phyloP scores from a whole-genome alignment of 1,140 invertebrate species.

The Lepidotrigona ventralis region DNA sequence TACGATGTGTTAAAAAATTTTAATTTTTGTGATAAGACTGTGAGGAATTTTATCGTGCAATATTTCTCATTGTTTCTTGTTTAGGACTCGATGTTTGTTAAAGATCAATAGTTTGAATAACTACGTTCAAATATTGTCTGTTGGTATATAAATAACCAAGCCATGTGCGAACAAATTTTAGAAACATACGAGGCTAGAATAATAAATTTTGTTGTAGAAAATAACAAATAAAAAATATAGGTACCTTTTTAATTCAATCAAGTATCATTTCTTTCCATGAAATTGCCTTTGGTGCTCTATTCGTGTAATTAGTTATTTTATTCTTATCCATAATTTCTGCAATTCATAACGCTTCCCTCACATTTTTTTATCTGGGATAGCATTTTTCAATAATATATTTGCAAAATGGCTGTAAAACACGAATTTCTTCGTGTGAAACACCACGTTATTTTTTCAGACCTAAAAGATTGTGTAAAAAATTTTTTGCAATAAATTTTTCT shows the following conservation, averaged over 20 bases:
- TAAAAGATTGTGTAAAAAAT: background rate
- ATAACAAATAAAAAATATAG: background rate
- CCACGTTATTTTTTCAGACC: too few species aligned
- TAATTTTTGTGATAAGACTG: background rate
- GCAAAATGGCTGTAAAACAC: background rate
- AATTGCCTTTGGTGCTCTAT: background rate
- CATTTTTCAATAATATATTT: background rate
- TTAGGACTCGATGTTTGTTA: background rate
- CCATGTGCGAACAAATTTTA: background rate
- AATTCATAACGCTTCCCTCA: background rate
- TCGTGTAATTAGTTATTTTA: background rate
- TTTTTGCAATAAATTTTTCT: background rate
- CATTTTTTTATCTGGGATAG: background rate
- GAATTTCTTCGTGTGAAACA: background rate
- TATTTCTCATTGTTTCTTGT: background rate
- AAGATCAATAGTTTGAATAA: background rate
- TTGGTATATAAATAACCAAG: background rate
- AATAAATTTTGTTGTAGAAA: background rate
- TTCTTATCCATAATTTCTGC: background rate
- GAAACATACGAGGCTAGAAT: too few species aligned
- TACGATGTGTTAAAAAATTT: background rate
- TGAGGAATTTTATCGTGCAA: too few species aligned
- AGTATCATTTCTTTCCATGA: background rate
- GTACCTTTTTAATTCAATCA: background rate
- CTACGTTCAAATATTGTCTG: background rate